Percentiles rank a stretch among this genome's conserved stretches.
Evolutionary conservation across 2,888 invertebrate species (phyloP).

Genomic region (Archips xylosteana): DNA sequence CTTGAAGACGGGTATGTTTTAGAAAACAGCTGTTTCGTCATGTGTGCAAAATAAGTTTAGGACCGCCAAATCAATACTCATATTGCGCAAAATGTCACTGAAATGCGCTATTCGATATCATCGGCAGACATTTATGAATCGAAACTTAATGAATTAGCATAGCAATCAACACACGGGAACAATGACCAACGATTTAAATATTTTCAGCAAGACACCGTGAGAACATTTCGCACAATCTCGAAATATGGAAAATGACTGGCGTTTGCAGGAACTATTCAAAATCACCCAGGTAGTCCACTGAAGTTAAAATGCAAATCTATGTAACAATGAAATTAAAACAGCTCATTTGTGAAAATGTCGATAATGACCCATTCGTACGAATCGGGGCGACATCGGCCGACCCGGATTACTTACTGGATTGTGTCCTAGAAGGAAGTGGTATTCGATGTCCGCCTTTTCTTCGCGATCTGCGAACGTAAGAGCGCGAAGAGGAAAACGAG

Average conservation of each 20-base stretch:
- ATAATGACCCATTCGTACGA: slow-evolving; percentile 68
- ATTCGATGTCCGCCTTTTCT: slow-evolving; percentile 96
- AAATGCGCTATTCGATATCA: slow-evolving; percentile 73
- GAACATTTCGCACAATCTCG: slow-evolving; percentile 51
- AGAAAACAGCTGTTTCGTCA: slow-evolving; percentile 82
- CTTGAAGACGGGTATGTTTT: slow-evolving; percentile 52
- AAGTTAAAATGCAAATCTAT: slow-evolving; percentile 14
- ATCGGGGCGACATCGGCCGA: slow-evolving; percentile 75
- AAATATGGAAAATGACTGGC: slow-evolving; percentile 31
- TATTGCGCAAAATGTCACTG: slow-evolving; percentile 83
- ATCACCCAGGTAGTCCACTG: slow-evolving; percentile 13
- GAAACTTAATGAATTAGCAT: slow-evolving; percentile 66
- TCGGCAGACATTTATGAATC: slow-evolving; percentile 56
- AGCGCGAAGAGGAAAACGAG: slow-evolving; percentile 96
- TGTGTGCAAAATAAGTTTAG: slow-evolving; percentile 74
- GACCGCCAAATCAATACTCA: slow-evolving; percentile 80
- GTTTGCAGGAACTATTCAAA: slow-evolving; percentile 25
- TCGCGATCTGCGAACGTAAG: slow-evolving; percentile 95
- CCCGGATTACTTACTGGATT: slow-evolving; percentile 90
- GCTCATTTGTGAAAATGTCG: slow-evolving; percentile 64
- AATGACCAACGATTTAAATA: slow-evolving; percentile 68
- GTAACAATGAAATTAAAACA: slow-evolving; percentile 47
- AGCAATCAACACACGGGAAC: slow-evolving; percentile 68
- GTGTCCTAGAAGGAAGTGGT: slow-evolving; percentile 92
- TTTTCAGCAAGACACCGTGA: slow-evolving; percentile 53